Evolutionary conservation across 2,113 vertebrate species (phyloP).

Genomic region (Pycnonotus jocosus): DNA sequence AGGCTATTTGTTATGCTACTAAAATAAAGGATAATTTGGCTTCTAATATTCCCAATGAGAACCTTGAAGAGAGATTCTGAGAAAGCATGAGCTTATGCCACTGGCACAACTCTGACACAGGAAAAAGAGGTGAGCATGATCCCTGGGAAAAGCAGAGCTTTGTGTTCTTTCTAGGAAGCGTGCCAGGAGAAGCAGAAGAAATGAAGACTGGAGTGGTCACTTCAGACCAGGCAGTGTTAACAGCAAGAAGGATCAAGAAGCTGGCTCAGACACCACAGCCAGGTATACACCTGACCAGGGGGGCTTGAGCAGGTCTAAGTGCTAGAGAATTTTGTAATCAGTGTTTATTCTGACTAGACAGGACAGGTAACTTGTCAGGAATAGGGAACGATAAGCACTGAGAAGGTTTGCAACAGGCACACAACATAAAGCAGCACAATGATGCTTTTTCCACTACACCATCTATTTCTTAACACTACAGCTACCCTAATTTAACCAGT

Average conservation of each 20-base stretch:
- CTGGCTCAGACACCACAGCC: neutral
- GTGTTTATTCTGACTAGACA: neutral
- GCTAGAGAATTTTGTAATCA: neutral
- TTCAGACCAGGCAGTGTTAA: neutral
- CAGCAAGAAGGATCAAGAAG: neutral
- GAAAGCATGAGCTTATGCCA: neutral
- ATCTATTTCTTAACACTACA: slow-evolving; percentile 27
- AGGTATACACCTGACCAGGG: neutral
- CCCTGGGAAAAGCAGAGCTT: neutral
- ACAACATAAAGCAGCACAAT: slow-evolving; percentile 3
- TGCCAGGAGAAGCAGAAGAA: neutral
- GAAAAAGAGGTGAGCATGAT: neutral
- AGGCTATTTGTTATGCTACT: neutral
- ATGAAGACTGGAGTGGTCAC: neutral
- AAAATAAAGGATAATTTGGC: neutral
- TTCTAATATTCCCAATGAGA: neutral
- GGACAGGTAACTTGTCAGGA: neutral
- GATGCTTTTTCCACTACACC: neutral
- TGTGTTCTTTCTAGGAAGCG: neutral
- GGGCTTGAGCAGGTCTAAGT: neutral
- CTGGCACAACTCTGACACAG: neutral
- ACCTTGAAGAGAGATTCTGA: neutral
- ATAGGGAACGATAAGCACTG: neutral
- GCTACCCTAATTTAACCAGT: slow-evolving; percentile 44
- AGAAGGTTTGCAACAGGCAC: slow-evolving; percentile 25